A percentile compares a stretch with the other conserved stretches of the same genome.
These are phyloP conservation scores for Synanthedon andrenaeformis DNA, from an alignment of 2,888 invertebrate genomes.

Conservation along the genomic window DNA sequence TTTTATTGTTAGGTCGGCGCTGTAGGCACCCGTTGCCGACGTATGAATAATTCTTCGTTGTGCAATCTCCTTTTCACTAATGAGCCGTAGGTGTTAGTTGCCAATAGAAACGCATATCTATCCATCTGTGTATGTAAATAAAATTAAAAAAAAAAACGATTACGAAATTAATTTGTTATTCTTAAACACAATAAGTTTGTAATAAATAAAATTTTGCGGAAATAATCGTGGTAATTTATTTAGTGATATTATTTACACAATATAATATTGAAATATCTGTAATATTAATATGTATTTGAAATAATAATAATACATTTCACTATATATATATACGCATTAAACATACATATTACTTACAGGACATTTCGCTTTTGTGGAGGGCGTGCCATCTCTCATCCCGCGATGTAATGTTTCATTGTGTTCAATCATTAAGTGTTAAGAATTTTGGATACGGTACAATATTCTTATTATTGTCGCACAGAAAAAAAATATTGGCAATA, in stretches of 20 bases:
- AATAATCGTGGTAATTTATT: too few species aligned
- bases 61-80: background rate
- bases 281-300: too few species aligned
- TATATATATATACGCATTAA: too few species aligned
- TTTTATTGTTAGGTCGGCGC: constrained; percentile 7
- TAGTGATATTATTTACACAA: too few species aligned
- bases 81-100: background rate
- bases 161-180: too few species aligned
- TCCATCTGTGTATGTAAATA: too few species aligned
- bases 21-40: background rate
- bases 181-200: too few species aligned
- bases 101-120: background rate
- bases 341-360: background rate
- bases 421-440: constrained; percentile 5
- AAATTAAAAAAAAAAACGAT: background rate
- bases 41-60: background rate
- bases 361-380: constrained; percentile 22
- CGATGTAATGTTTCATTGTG: constrained; percentile 40
- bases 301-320: too few species aligned
- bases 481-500: too few species aligned
- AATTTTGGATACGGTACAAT: constrained; percentile 21
- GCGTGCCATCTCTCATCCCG: constrained; percentile 34
- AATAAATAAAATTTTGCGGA: too few species aligned
- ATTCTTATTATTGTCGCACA: background rate
- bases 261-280: too few species aligned